Evolutionary conservation across 64 coral and sea anemone species (phyloP).

Genomic region (Montipora capricornis): DNA sequence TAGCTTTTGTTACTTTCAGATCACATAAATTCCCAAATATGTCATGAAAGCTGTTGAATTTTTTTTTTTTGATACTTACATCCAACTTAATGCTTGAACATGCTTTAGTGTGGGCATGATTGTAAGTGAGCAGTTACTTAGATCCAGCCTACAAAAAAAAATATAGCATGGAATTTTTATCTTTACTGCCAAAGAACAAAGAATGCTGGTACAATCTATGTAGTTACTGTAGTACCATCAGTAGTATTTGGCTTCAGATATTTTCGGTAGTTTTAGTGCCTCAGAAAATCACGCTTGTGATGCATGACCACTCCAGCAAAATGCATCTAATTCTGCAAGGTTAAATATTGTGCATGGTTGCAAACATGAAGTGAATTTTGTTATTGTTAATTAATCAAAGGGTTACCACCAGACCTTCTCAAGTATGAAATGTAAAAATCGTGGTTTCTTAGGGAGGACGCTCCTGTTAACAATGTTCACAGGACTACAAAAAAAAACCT

Average conservation of each 20-base stretch:
- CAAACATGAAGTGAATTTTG: constrained; percentile 56
- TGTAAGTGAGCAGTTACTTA: neutral
- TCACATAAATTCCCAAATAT: neutral
- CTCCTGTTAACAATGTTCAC: constrained; percentile 28
- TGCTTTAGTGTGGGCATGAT: neutral
- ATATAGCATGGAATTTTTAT: neutral
- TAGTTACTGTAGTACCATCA: too few species aligned
- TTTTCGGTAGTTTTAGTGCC: neutral
- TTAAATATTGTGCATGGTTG: constrained; percentile 34
- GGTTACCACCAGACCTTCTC: neutral
- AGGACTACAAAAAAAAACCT: constrained; percentile 1
- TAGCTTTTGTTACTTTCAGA: neutral
- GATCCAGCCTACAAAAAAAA: neutral
- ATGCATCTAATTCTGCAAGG: constrained; percentile 48
- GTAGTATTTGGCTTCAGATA: too few species aligned
- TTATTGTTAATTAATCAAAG: constrained; percentile 2
- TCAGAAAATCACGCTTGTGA: constrained; percentile 43
- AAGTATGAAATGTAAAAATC: constrained; percentile 49
- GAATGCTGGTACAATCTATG: too few species aligned
- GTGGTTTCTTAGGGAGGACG: neutral
- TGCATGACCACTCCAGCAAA: constrained; percentile 58
- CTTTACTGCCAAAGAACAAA: too few species aligned
- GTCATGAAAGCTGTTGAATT: neutral
- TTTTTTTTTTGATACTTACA: neutral
- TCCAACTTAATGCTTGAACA: neutral